Evolutionary conservation across 2,113 vertebrate species (phyloP), one percentile per base, ranked within the genome.

Genomic region (Orthonyx spaldingii): DNA sequence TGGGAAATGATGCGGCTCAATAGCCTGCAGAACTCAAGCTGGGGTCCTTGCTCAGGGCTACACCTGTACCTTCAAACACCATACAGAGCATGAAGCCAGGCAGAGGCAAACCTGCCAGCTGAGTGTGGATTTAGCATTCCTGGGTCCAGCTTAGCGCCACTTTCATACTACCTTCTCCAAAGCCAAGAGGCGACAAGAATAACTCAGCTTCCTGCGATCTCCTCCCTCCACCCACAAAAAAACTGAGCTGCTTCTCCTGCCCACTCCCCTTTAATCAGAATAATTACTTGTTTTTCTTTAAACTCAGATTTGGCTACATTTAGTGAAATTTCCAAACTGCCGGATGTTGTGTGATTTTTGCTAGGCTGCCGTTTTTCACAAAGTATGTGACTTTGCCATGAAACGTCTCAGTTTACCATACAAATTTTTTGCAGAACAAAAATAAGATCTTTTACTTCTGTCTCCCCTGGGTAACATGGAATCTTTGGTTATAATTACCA

Each of bases 231-330:
- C 95, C 90, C 95, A 94, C 87, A 95, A 91, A 87, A 95, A 91
- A 94, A 41, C 64, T 35, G 88, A 97, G 92, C 86, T 94, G 7
- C 91, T 96, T 94, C 91, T 96, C 84, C 89, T 96, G 94, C 93
- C 91, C 93, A 87, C 94, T 92, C 91, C 83, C 84, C 94, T 96
- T 95, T 96, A 95, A 96, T 94, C 92, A 93, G 94, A 97, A 96
- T 96, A 97, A 97, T 94, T 84, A 96, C 96, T 96, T 97, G 96
- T 96, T 97, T 97, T 96, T 97, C 95, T 94, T 95, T 93, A 90
- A 94, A 93, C 86, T 92, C 93, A 90, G 92, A 97, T 92, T 96
- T 96, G 97, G 97, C 94, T 97, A 95, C 95, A 95, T 92, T 76
- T 77, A 96, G 93, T 88, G 92, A 87, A 84, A 95, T 97, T 96